A percentile compares a stretch with the other conserved stretches of the same genome.
Evolutionary conservation across 2,797 vertebrate species (phyloP).

Genomic region (Cryptoblepharus egeriae): DNA sequence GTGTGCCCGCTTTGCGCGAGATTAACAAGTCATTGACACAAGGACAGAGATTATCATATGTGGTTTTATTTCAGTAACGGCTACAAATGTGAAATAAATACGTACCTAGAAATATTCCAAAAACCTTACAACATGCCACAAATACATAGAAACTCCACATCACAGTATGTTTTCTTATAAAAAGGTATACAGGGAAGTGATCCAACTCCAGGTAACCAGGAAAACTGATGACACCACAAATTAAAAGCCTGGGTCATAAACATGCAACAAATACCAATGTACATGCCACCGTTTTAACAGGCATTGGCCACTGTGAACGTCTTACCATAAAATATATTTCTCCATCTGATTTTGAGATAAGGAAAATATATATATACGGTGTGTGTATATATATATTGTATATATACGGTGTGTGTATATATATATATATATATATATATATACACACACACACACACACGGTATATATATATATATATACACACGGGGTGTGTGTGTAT

Average conservation of each 20-base stretch:
- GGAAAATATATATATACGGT: slow-evolving; percentile 1
- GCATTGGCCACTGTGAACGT: background rate
- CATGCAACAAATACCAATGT: background rate
- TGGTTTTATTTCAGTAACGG: slow-evolving; percentile 47
- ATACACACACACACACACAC: too few species aligned
- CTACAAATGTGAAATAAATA: slow-evolving; percentile 6
- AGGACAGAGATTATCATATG: background rate
- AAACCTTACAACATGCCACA: background rate
- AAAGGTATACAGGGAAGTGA: fast-evolving
- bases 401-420: too few species aligned
- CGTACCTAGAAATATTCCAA: background rate
- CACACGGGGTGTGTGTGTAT: too few species aligned
- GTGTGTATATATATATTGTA: too few species aligned
- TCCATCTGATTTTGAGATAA: slow-evolving; percentile 6
- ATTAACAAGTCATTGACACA: background rate
- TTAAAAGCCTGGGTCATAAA: background rate
- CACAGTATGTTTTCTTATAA: background rate
- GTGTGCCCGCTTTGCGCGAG: background rate
- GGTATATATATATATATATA: too few species aligned
- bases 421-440: too few species aligned
- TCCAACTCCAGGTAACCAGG: background rate
- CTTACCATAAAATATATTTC: background rate
- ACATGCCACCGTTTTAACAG: fast-evolving
- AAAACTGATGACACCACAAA: fast-evolving
- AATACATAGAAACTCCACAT: background rate